Percentiles rank a stretch among this genome's conserved stretches.
These are phyloP conservation scores for Calliphora vomitoria DNA, from an alignment of 2,888 invertebrate genomes.

Conservation along the genomic window DNA sequence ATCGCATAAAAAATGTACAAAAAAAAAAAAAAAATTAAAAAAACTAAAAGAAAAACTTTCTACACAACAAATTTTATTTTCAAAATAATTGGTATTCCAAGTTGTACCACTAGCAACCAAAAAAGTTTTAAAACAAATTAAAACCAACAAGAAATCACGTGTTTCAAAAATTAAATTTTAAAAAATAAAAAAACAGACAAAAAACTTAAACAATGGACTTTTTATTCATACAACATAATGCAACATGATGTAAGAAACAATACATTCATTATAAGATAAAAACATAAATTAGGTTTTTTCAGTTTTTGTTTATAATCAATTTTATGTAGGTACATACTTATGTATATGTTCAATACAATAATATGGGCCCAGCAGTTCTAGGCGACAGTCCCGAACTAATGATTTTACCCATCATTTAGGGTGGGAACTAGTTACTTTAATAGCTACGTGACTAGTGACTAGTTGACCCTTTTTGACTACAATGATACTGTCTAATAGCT, in stretches of 20 bases:
- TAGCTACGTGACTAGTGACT: too few species aligned
- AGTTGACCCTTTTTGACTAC: too few species aligned
- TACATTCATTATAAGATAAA: conserved; percentile 34
- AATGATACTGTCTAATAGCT: too few species aligned
- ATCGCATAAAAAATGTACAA: conserved; percentile 30
- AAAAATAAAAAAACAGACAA: not conserved
- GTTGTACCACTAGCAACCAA: conserved; percentile 3
- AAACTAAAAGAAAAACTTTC: conserved; percentile 63
- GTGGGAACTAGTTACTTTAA: too few species aligned
- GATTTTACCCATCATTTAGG: too few species aligned
- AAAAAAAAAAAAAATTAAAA: too few species aligned
- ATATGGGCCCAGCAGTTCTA: too few species aligned
- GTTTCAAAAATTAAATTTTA: conserved; percentile 18
- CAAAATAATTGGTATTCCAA: conserved; percentile 59
- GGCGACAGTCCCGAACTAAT: too few species aligned
- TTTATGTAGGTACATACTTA: conserved; percentile 26
- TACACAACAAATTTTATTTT: conserved; percentile 54
- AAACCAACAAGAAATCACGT: conserved; percentile 39
- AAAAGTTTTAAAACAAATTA: not conserved
- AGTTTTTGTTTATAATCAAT: conserved; percentile 3
- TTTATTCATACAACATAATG: conserved; percentile 29
- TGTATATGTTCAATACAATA: not conserved
- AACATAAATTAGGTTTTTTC: conserved; percentile 8
- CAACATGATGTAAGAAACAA: conserved; percentile 44
- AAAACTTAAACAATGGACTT: conserved; percentile 22